Conservation (phyloP, 2,888 invertebrate species). For the Blastobasis lacticolella region DNA sequence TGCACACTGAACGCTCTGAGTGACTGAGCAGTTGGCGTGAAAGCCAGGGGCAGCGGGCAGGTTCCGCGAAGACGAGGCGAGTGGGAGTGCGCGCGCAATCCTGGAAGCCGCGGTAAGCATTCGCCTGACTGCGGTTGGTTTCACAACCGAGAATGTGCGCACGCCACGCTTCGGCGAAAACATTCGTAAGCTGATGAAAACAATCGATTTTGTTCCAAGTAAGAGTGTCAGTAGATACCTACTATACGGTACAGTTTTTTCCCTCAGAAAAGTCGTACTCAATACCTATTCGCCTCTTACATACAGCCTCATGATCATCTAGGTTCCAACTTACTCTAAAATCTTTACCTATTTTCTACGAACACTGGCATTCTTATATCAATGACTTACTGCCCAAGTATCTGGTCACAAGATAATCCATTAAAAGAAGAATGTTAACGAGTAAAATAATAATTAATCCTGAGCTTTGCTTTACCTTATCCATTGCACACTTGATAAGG, state of each 20-base stretch:
- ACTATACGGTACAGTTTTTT: too few relatives aligned
- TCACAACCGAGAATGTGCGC: constrained; percentile 28
- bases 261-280: too few relatives aligned
- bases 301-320: too few relatives aligned
- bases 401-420: neutral
- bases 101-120: constrained; percentile 60
- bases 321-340: too few relatives aligned
- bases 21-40: constrained; percentile 27
- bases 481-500: constrained; percentile 12
- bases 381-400: too few relatives aligned
- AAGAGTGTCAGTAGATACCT: too few relatives aligned
- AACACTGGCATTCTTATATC: too few relatives aligned
- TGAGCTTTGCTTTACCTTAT: neutral
- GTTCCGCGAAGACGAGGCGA: constrained; percentile 36
- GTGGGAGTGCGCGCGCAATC: constrained; percentile 35
- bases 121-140: constrained; percentile 49
- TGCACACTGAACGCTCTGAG: constrained; percentile 13
- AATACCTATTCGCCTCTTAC: too few relatives aligned
- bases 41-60: constrained; percentile 13
- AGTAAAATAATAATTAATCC: constrained; percentile 8
- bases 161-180: constrained; percentile 46
- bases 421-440: neutral
- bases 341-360: too few relatives aligned
- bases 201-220: too few relatives aligned
- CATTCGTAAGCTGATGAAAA: constrained; percentile 43